A percentile compares a stretch with the other conserved stretches of the same genome.
Evolutionary conservation across 1,140 invertebrate species (phyloP).

Genomic region (Geopemphigus sp.): DNA sequence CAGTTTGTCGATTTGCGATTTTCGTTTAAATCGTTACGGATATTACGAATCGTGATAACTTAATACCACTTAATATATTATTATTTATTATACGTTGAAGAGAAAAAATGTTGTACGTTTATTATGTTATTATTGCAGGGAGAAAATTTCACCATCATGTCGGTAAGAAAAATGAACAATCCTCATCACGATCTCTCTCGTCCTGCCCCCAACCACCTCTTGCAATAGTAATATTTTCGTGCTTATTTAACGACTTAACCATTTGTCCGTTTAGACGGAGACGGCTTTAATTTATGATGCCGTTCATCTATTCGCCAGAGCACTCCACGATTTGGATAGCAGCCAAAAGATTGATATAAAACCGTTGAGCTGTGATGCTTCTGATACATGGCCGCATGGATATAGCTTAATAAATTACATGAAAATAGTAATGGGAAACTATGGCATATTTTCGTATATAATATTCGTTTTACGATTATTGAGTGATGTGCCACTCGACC

Average conservation of each 20-base stretch:
- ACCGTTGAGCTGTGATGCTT: conserved; percentile 80
- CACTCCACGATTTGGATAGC: conserved; percentile 83
- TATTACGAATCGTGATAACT: too few species aligned
- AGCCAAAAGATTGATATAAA: conserved; percentile 86
- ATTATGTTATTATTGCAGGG: not conserved
- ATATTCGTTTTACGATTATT: not conserved
- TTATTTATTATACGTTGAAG: too few species aligned
- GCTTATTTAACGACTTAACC: not conserved
- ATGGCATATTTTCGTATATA: not conserved
- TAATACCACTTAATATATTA: too few species aligned
- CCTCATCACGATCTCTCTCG: too few species aligned
- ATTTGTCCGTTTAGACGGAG: conserved; percentile 72
- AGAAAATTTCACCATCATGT: conserved; percentile 31
- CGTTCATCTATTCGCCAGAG: conserved; percentile 89
- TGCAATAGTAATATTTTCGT: not conserved
- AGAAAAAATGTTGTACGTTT: not conserved
- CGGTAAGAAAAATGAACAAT: conserved; percentile 32
- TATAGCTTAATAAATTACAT: conserved; percentile 95
- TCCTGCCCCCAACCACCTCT: too few species aligned
- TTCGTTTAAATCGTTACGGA: too few species aligned
- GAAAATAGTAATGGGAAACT: conserved; percentile 78
- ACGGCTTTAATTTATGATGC: conserved; percentile 95
- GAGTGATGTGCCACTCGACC: not conserved
- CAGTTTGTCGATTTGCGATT: not conserved
- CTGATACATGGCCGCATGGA: conserved; percentile 90